Evolutionary conservation across 2,888 invertebrate species (phyloP), one percentile per base, ranked within the genome.

Genomic region (Lasius platythorax): DNA sequence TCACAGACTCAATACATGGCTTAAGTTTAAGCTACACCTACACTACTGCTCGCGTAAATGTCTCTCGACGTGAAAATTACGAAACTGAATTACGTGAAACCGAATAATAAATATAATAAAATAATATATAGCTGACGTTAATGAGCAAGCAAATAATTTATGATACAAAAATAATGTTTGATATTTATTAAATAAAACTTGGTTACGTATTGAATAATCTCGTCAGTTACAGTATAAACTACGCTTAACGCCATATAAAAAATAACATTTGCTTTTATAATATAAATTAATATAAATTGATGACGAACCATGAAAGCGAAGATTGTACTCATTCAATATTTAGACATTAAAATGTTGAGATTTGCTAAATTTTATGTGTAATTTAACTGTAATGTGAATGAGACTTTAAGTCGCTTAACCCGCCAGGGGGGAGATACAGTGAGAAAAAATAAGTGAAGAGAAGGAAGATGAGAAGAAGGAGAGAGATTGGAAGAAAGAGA

Each of bases 371-470:
- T 72, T 30, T 33, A 53, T 43, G 23, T 15, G 12, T 50, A 50
- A 46, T 18, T 72, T 61, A 53, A 46, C 6, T 23, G 12, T 78
- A 56, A 82, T 85, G 87, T 90, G 87, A 83, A 86, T 70, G 56
- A 61, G 23, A 82, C 87, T 79, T 89, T 75, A 87, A 33, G 56
- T 33, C 68, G 61, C 30, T 86, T 75, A 72, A 64, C 63, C 64
- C 61, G 46, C 67, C 23, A 46, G 61, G 85, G 81, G 86, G 61
- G 85, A 83, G 86, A 82, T 79, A 68, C 53, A 85, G 82, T 79
- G 81, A 87, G 88, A 88, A 85, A 23, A 86, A 87, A 87, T 81
- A 88, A 87, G 86, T 12, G 73, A 79, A 61, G 72, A 23, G 40
- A 68, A 81, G 63, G 33, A 78, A 75, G 67, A 63, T 50, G 67